Evolutionary conservation across 2,888 invertebrate species (phyloP).

Genomic region (Agrenia bidenticulata): DNA sequence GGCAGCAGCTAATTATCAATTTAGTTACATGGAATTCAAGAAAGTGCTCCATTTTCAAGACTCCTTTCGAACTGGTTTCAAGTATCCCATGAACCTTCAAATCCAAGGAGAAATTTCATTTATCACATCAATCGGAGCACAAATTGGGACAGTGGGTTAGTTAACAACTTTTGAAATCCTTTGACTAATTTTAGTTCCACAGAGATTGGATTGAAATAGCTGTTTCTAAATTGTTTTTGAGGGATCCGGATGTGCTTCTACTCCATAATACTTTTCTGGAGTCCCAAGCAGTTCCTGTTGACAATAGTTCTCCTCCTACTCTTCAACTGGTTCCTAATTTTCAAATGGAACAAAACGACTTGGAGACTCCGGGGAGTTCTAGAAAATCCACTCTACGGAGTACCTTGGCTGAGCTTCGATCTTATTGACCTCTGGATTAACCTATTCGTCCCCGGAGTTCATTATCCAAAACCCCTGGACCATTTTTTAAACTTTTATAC

Average conservation of each 20-base stretch:
- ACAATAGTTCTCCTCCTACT: slow-evolving; percentile 10
- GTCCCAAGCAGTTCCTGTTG: slow-evolving; percentile 22
- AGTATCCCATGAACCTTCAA: slow-evolving; percentile 17
- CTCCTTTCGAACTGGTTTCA: slow-evolving; percentile 17
- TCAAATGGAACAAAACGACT: slow-evolving; percentile 15
- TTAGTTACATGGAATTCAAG: slow-evolving; percentile 18
- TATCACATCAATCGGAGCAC: background rate
- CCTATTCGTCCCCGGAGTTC: slow-evolving; percentile 26
- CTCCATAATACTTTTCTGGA: slow-evolving; percentile 21
- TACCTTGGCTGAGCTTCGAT: slow-evolving; percentile 23
- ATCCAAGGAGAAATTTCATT: slow-evolving; percentile 17
- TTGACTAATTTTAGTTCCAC: background rate
- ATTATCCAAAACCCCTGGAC: slow-evolving; percentile 26
- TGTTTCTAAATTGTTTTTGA: background rate
- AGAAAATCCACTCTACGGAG: slow-evolving; percentile 25
- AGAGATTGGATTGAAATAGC: background rate
- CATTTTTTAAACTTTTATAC: slow-evolving; percentile 25
- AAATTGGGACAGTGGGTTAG: slow-evolving; percentile 22
- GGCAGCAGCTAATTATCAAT: slow-evolving; percentile 22
- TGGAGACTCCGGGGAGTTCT: slow-evolving; percentile 28
- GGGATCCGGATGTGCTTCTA: slow-evolving; percentile 29
- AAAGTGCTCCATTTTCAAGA: slow-evolving; percentile 29
- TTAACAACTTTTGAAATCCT: background rate
- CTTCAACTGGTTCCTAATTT: slow-evolving; percentile 18
- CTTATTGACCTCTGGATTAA: slow-evolving; percentile 26